Evolutionary conservation across 2,888 invertebrate species (phyloP).

Genomic region (Meandrusa payeni): DNA sequence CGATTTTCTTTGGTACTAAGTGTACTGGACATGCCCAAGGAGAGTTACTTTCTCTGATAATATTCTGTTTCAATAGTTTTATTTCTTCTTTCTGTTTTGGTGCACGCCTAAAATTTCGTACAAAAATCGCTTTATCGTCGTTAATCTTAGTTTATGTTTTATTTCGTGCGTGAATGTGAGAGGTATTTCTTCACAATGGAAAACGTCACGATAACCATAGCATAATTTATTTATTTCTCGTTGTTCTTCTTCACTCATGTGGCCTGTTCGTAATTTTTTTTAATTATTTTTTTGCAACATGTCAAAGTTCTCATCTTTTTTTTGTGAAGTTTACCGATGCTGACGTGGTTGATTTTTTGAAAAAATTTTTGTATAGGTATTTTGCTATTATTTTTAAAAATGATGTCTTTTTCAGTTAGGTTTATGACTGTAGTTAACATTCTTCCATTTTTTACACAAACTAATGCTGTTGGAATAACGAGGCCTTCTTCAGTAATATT

Average conservation of each 20-base stretch:
- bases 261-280: neutral
- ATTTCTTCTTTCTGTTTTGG: slow-evolving; percentile 29
- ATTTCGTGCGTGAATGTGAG: slow-evolving; percentile 2
- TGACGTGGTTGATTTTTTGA: neutral
- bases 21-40: neutral
- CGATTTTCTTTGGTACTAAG: neutral
- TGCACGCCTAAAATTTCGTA: slow-evolving; percentile 2
- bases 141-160: neutral
- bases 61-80: slow-evolving; percentile 24
- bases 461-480: neutral
- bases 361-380: too few species aligned
- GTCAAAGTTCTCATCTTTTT: neutral
- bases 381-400: too few species aligned
- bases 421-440: too few species aligned
- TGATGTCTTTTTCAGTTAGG: too few species aligned
- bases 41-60: slow-evolving; percentile 27
- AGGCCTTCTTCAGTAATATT: neutral
- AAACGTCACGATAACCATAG: slow-evolving; percentile 5
- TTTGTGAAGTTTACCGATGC: neutral
- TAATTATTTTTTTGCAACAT: slow-evolving; percentile 26
- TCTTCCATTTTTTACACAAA: too few species aligned
- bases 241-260: slow-evolving; percentile 34
- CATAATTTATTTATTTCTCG: slow-evolving; percentile 23
- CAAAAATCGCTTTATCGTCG: neutral
- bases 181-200: slow-evolving; percentile 12